Base-by-base conservation (phyloP, 2,888 invertebrate species). In the Diarsia mendica region DNA sequence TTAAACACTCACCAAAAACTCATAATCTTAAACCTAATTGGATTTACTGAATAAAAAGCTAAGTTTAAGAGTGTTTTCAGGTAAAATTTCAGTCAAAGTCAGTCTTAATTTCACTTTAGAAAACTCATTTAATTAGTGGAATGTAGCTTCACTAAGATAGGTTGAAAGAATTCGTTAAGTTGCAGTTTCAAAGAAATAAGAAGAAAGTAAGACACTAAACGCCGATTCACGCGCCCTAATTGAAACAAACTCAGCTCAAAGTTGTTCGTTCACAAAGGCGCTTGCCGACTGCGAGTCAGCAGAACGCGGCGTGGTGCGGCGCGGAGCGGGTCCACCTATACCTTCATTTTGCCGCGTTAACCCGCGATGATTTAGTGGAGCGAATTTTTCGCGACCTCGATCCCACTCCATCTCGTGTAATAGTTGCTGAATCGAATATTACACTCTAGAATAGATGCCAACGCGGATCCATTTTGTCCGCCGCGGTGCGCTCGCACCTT, bases 371-470 rank as follows among this genome's bases (percentile, higher is more conserved):
- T 93, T 93, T 93, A 93, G 87, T 89, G 86, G 84, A 89, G 89
- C 84, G 89, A 92, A 92, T 93, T 91, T 92, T 92, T 92, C 91
- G 64, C 88, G 81, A 85, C 80, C 85, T 64, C 70, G 77, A 82
- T 66, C 78, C 58, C 68, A 71, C 79, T 76, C 67, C 85, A 81
- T 85, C 88, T 90, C 88, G 85, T 90, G 89, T 90, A 89, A 91
- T 91, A 93, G 90, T 90, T 91, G 91, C 93, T 91, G 91, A 93
- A 87, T 91, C 90, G 87, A 88, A 91, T 90, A 91, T 92, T 91
- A 88, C 87, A 87, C 83, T 82, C 73, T n/a, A n/a, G n/a, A n/a
- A n/a, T n/a, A 77, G 85, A 87, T 86, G 80, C 80, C 82, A 67
- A 74, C 85, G 80, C 84, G 72, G 46, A 88, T 87, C 84, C 85